Evolutionary conservation across 2,888 invertebrate genomes (phyloP).

Genomic region (Calephelis perditalis): DNA sequence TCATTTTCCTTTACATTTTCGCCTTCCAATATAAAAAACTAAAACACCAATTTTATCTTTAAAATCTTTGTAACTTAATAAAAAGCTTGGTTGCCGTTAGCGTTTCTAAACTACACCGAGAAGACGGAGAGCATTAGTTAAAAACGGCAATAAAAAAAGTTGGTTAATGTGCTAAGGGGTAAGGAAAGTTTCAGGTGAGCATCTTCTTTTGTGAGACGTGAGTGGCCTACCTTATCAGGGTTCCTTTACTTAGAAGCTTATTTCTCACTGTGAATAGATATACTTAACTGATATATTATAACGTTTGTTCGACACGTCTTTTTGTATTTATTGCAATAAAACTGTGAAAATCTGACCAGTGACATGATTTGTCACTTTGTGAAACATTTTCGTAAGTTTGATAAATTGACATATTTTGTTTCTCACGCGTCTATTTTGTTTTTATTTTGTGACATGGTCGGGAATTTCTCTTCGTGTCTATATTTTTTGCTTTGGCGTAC

Average conservation of each 20-base stretch:
- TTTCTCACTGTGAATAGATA: conserved; percentile 23
- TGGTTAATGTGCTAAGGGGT: conserved; percentile 73
- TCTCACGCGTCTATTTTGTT: too few relatives aligned
- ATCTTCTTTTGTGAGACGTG: conserved; percentile 69
- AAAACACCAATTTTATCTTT: neutral
- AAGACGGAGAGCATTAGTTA: conserved; percentile 43
- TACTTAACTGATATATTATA: conserved; percentile 15
- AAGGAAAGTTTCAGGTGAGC: conserved; percentile 75
- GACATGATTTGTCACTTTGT: too few relatives aligned
- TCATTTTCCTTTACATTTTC: too few relatives aligned
- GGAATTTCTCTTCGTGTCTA: too few relatives aligned
- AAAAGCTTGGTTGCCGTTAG: neutral
- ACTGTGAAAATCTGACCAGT: too few relatives aligned
- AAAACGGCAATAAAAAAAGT: conserved; percentile 44
- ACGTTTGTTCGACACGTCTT: neutral
- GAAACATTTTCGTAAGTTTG: too few relatives aligned
- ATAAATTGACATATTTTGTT: too few relatives aligned
- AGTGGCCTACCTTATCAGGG: conserved; percentile 51
- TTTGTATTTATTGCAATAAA: neutral
- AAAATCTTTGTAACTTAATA: conserved; percentile 4
- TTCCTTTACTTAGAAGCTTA: conserved; percentile 27
- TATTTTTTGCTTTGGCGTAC: too few relatives aligned
- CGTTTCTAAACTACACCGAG: conserved; percentile 17
- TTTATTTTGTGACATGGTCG: too few relatives aligned
- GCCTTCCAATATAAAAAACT: neutral